Conservation (phyloP, 2,888 invertebrate genomes). For the Eilema sororculum region DNA sequence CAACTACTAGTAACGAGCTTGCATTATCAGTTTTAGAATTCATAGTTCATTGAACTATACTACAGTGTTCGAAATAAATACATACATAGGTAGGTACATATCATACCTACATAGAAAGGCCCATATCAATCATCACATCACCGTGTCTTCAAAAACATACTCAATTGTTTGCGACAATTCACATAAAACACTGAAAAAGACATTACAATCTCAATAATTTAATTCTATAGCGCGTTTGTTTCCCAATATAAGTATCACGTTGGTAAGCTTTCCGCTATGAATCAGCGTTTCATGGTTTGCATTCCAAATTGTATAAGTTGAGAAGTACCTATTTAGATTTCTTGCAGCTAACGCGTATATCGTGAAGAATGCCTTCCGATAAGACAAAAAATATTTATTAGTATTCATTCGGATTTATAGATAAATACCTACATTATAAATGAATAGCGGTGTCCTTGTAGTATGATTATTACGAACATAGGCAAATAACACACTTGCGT, state of each 20-base stretch:
- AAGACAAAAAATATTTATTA: too few relatives aligned
- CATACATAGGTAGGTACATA: too few relatives aligned
- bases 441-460: too few relatives aligned
- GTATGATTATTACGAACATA: background rate
- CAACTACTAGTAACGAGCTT: background rate
- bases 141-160: too few relatives aligned
- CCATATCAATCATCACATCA: too few relatives aligned
- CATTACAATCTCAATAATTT: background rate
- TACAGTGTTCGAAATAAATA: too few relatives aligned
- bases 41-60: too few relatives aligned
- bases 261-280: background rate
- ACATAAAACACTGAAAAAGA: too few relatives aligned
- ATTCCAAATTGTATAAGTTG: background rate
- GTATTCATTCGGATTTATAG: too few relatives aligned
- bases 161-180: too few relatives aligned
- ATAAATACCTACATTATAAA: too few relatives aligned
- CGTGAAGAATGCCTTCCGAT: background rate
- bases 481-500: background rate
- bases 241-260: background rate
- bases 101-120: too few relatives aligned
- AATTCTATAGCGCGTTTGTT: background rate
- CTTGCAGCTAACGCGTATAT: background rate
- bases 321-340: background rate
- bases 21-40: background rate
- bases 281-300: background rate